Conservation (phyloP, 2,797 vertebrate genomes). For the Enteromius viviparus region DNA sequence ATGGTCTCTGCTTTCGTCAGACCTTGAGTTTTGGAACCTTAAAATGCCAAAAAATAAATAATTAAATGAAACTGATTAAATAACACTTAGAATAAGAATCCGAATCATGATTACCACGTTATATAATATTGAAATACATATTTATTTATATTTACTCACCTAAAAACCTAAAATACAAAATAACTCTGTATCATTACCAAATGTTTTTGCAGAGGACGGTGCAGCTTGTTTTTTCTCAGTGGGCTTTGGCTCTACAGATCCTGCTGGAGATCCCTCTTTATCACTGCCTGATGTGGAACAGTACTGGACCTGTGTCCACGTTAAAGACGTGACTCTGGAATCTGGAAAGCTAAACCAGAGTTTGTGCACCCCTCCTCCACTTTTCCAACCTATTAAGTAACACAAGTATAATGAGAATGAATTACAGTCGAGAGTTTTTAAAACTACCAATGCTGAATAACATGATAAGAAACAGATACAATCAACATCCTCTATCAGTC, state of each 20-base stretch:
- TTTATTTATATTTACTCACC: background rate
- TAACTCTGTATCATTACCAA: constrained; percentile 63
- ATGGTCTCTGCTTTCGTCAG: constrained; percentile 81
- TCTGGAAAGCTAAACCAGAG: constrained; percentile 75
- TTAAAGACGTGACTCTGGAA: constrained; percentile 72
- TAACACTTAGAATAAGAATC: background rate
- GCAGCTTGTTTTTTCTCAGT: constrained; percentile 58
- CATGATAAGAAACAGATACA: background rate
- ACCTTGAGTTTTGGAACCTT: constrained; percentile 65
- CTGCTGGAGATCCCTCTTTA: constrained; percentile 76
- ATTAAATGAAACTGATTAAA: background rate
- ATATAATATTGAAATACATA: background rate
- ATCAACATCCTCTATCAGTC: background rate
- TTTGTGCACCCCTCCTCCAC: constrained; percentile 71
- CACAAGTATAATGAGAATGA: background rate
- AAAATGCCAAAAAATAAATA: background rate
- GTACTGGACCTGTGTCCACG: constrained; percentile 80
- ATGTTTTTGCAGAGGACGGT: constrained; percentile 47
- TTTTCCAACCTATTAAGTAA: constrained; percentile 81
- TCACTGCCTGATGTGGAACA: constrained; percentile 82
- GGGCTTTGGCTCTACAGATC: constrained; percentile 56
- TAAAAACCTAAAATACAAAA: background rate
- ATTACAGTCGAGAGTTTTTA: background rate
- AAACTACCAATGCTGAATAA: background rate
- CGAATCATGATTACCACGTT: background rate